Evolutionary conservation across 1,140 invertebrate genomes (phyloP).

Genomic region (Zaprionus nigranus): DNA sequence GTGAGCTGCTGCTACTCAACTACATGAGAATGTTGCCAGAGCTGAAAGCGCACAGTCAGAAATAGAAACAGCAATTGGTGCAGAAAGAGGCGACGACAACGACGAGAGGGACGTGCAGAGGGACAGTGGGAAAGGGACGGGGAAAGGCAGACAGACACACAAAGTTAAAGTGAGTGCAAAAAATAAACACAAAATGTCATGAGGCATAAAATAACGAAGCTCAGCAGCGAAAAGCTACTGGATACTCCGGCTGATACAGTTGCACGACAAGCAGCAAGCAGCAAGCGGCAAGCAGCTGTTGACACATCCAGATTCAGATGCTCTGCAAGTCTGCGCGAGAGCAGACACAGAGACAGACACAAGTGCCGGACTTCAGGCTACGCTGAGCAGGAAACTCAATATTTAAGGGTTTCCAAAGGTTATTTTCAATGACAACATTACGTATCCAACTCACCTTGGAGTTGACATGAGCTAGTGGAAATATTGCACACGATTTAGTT

Average conservation of each 20-base stretch:
- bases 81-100: background rate
- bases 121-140: background rate
- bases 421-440: background rate
- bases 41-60: slow-evolving; percentile 50
- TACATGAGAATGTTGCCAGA: slow-evolving; percentile 63
- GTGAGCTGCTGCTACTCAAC: slow-evolving; percentile 55
- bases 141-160: background rate
- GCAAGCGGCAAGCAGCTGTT: slow-evolving; percentile 1
- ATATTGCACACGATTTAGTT: slow-evolving; percentile 5
- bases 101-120: background rate
- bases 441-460: background rate
- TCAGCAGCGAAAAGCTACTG: slow-evolving; percentile 38
- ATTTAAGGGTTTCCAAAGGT: background rate
- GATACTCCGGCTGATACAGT: slow-evolving; percentile 57
- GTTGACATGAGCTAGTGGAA: background rate
- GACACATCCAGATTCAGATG: background rate
- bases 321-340: background rate
- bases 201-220: slow-evolving; percentile 34
- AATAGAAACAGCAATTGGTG: slow-evolving; percentile 14
- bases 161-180: background rate
- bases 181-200: slow-evolving; percentile 26
- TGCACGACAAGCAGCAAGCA: slow-evolving; percentile 30
- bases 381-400: slow-evolving; percentile 8
- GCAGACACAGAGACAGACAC: too few species aligned
- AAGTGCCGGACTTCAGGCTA: background rate